Conservation (phyloP, 2,797 vertebrate genomes). For the Rhinogobio ventralis region DNA sequence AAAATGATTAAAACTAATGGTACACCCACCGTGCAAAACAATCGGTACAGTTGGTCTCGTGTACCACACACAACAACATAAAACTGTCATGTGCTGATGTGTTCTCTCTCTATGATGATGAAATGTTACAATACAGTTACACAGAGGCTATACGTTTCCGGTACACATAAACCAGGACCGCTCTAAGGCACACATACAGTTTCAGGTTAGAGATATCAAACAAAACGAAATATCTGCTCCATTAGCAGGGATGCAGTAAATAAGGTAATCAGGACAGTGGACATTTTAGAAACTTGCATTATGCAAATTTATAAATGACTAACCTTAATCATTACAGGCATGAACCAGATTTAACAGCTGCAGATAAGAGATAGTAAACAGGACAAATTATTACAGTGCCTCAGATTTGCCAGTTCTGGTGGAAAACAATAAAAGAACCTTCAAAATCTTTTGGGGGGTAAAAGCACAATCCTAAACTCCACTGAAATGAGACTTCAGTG, state of each 20-base stretch:
- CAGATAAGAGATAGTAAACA: neutral
- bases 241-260: neutral
- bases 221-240: neutral
- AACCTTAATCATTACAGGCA: constrained; percentile 6
- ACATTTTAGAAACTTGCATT: neutral
- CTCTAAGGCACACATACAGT: neutral
- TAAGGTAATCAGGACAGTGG: neutral
- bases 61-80: neutral
- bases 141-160: neutral
- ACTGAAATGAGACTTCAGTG: neutral
- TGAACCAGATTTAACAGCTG: constrained; percentile 2
- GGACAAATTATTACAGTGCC: neutral
- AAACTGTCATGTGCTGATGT: no score
- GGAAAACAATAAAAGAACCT: constrained; percentile 6
- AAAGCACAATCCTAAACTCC: constrained; percentile 1
- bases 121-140: neutral
- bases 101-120: neutral
- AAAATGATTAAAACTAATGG: neutral
- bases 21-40: neutral
- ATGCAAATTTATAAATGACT: neutral
- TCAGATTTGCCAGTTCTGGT: neutral
- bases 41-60: neutral
- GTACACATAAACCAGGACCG: no score
- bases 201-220: neutral
- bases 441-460: neutral